Evolutionary conservation across 2,888 invertebrate genomes (phyloP), one percentile per base, ranked within the genome.

Genomic region (Camptogramma bilineatum): DNA sequence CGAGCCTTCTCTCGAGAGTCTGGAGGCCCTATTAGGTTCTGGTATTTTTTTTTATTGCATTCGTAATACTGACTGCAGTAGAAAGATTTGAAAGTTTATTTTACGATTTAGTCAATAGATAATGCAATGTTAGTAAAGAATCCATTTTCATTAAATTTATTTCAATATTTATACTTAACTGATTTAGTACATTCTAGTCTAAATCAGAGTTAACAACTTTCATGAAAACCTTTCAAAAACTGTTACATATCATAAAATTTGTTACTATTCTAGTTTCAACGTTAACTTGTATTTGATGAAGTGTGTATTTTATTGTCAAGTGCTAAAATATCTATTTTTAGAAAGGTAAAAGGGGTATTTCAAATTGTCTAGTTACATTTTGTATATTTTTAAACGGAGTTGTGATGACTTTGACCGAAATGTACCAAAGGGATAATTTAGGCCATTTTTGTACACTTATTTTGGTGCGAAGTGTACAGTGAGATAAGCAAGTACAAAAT

Each of bases 181-280:
- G 44, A 44, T 17, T 44, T 53, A 64, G 57, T 59, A 58, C 21
- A 13, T 53, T 34, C 58, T 67, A 67, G 16, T 56, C 42, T 63
- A 64, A 44, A 52, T 52, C 58, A 16, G 48, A 52, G 53, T 55
- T 42, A 64, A 63, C 51, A 69, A 64, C 52, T 57, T 61, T 62
- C 64, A 64, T 64, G 66, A 72, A 72, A 72, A 72, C 56, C 63
- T 65, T 68, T 61, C 62, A 64, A 66, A 72, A 70, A 70, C 48
- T 51, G 59, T 58, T 57, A 52, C 54, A 53, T 54, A 68, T 66
- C 28, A 44, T 54, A 56, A 34, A 21, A 44, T 39, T 52, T 51
- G 21, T 51, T 52, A 21, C 24, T 64, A 65, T 44, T 64, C 54
- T 61, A 62, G 13, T 58, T 21, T 39, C 52, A 54, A 52, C 48